Base-by-base conservation (phyloP, 2,888 invertebrate genomes). In the Glyphotaelius pellucidus region DNA sequence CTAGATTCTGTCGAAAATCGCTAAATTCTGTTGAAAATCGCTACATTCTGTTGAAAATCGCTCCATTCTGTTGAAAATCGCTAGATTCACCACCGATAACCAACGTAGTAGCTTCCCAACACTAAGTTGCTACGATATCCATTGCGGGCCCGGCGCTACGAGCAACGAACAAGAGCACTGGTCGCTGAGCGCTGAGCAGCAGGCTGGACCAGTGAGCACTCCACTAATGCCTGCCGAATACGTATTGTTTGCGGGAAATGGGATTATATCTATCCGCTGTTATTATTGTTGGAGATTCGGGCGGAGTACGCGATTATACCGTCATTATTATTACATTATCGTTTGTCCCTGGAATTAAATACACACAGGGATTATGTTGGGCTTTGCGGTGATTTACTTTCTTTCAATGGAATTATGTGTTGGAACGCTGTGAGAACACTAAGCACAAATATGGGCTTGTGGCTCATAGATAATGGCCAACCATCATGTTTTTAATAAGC, bases 241-340 rank as follows among this genome's bases (percentile, higher is more conserved):
- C 32, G 32, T 31, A 88, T 88, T 88, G 88, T 88, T 88, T 88
- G 67, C 67, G 88, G 88, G 67, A 31, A 88, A 31, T 31, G 15
- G 88, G 88, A 47, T 88, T 88, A 88, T 88, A 67, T 88, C 52
- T 67, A 15, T 9, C 19, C 32, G 67, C 88, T 67, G 67, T 32
- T 88, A 52, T 88, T 88, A 52, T 67, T 88, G 88, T 88, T 31
- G 88, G 35, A 88, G 31, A 52, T 47, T 87, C 88, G 30, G 12
- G 52, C 88, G 35, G 88, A 88, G 52, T 12, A 79, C 15, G 67
- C 88, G 88, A 88, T 88, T 88, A 47, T 14, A 85, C 85, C 19
- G 12, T 38, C 85, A 85, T 32, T 35, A 38, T 85, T 42, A 35
- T 52, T 88, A 88, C 31, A 67, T 88, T 67, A 88, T 47, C 11